phyloP scores from a whole-genome alignment of 1,140 invertebrate species.

The Callitettix versicolor region DNA sequence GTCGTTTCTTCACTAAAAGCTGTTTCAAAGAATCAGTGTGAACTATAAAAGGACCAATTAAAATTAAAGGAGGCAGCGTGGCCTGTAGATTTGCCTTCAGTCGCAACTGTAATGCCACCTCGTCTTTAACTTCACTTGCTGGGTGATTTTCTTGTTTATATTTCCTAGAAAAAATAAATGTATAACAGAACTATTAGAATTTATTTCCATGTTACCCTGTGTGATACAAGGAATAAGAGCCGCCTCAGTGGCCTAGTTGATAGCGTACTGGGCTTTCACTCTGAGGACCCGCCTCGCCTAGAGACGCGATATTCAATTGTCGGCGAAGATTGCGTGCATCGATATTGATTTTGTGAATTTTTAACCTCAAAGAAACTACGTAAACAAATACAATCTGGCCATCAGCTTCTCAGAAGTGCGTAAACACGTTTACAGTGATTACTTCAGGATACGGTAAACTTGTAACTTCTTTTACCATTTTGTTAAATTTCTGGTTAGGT shows the following conservation, averaged over 20 bases:
- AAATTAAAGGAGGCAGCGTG: constrained; percentile 43
- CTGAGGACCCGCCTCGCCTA: not conserved
- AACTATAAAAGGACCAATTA: constrained; percentile 57
- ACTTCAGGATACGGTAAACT: no score
- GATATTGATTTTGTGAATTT: no score
- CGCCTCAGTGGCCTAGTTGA: no score
- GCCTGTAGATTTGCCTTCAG: constrained; percentile 39
- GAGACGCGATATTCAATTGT: not conserved
- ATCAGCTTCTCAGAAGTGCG: no score
- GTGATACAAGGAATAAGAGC: not conserved
- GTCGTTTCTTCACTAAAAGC: constrained; percentile 45
- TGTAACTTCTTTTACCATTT: no score
- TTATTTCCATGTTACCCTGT: no score
- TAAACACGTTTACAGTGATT: no score
- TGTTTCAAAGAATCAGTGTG: constrained; percentile 43
- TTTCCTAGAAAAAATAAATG: constrained; percentile 32
- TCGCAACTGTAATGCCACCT: constrained; percentile 44
- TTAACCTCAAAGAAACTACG: no score
- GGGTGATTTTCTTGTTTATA: constrained; percentile 41
- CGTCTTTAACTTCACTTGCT: constrained; percentile 42
- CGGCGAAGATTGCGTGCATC: not conserved
- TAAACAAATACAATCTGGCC: no score
- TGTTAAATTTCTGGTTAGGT: no score
- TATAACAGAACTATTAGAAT: no score
- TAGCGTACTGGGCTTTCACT: no score